Base-by-base conservation (phyloP, 2,797 vertebrate genomes). In the Lateolabrax maculatus region DNA sequence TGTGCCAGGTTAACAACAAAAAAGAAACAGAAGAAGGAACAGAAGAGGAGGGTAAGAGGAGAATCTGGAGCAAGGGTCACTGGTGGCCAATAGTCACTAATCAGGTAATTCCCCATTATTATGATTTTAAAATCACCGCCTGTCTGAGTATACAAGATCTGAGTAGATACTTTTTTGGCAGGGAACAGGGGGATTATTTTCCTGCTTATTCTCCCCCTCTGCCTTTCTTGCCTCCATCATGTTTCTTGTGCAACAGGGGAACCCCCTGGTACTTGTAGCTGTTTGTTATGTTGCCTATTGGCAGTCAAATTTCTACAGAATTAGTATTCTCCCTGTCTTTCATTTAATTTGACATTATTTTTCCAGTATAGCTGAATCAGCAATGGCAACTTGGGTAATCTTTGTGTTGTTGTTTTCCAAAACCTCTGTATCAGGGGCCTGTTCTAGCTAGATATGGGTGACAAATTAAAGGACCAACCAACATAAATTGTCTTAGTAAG, bases 51-150 rank as follows among this genome's bases (percentile, higher is more conserved):
- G 77, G 57, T n/a, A 46, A 77, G 27, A 71, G 12, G 64, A 66
- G 29, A 79, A 85, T 79, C 19, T 85, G 85, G 83, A 90, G 75
- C 57, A 84, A 81, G 81, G 84, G 84, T 93, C 81, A 81, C 12
- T 19, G 16, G 13, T 53, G 75, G 46, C 43, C 72, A 82, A 1
- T 43, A 12, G 64, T 64, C 19, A 64, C 65, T 75, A 77, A 60
- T 39, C 18, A 66, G 27, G 16, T 0, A n/a, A 15, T 2, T 72
- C 1, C 12, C 18, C 23, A 64, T 77, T 41, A 62, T 37, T 37
- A 15, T 13, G 9, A 49, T 53, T 69, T 65, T 49, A 36, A 48
- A 56, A 67, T 37, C 39, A 29, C 6, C 41, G 11, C 11, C 8
- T 55, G 13, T 46, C n/a, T 1, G 57, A 29, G 18, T 29, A 23